Evolutionary conservation across 2,888 invertebrate species (phyloP), one percentile per base, ranked within the genome.

Genomic region (Clistopyga incitator): DNA sequence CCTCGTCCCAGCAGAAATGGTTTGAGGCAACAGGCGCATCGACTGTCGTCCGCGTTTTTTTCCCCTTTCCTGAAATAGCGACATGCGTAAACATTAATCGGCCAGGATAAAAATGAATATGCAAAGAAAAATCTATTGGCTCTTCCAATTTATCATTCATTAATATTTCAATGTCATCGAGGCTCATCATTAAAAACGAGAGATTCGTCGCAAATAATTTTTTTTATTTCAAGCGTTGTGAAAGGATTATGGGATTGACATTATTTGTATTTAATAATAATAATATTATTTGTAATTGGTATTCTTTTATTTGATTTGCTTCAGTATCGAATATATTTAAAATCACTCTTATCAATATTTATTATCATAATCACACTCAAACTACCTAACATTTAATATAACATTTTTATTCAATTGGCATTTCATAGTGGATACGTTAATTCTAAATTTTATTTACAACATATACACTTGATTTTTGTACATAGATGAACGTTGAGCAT

Each of bases 21-120:
- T 87, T 90, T 90, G 81, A 92, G 86, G 70, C 93, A 93, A 86
- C 92, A 93, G 85, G 89, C 89, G 88, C 93, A 92, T 45, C 89
- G 89, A 83, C 86, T 89, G 56, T 90, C 89, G 78, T 91, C 90
- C 68, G 80, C 59, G 29, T 18, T 78, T 59, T 81, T 80, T 71
- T 78, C 87, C 68, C 87, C 81, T 85, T 89, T 91, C 86, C 90
- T 91, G 87, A 29, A 91, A 89, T 45, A 68, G 18, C 45, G 64
- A 47, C 20, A 61, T 56, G n/a, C 52, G 42, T 29, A 54, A 45
- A 56, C 3, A 52, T 54, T 47, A 38, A 81, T 13, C 67, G 56
- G 42, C 3, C 18, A 50, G 18, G 6, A n/a, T n/a, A 25, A 67
- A 45, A 52, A 65, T 54, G 56, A 42, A n/a, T 47, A 59, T 50